Evolutionary conservation across 2,888 invertebrate species (phyloP), one percentile per base, ranked within the genome.

Genomic region (Rhingia campestris): DNA sequence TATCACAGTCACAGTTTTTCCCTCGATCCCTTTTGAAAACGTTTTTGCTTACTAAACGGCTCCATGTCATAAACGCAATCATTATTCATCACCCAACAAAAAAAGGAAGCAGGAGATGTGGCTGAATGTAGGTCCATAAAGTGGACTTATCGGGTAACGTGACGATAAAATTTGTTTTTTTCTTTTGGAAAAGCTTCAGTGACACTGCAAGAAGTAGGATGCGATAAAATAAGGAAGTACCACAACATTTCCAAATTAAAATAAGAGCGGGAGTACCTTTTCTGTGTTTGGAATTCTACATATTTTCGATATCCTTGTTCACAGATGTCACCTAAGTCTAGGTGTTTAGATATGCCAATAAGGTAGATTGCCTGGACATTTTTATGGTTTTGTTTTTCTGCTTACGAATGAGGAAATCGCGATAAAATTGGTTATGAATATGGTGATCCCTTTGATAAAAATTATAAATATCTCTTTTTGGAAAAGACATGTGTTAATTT

Each of bases 71-170:
- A 81, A 66, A 76, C 47, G 76, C 64, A 59, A 81, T 76, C 81
- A 72, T 81, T 76, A 81, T 81, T 81, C 76, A 81, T 75, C 59
- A 70, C 35, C 43, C 49, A 49, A 14, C 22, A 22, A 56, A 51
- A 53, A 30, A 53, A 14, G n/a, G 22, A 37, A 9, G 14, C 32
- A 3, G 22, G 41, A n/a, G 14, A 47, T 30, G 9, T 10, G 12
- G 32, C 33, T 43, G 51, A 32, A 35, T n/a, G 5, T 49, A 64
- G 77, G 56, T 47, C 54, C 14, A 14, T 35, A 58, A 61, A 75
- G 58, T 69, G 69, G 81, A 75, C 75, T 81, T 75, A 81, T 64
- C 56, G 51, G 58, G 75, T 37, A 56, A 81, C 81, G 81, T 81
- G 81, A 75, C 81, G 75, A 81, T 81, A 75, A 76, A 64, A 63